phyloP scores from a whole-genome alignment of 2,113 vertebrate species.

The Campylomormyrus tamandua region DNA sequence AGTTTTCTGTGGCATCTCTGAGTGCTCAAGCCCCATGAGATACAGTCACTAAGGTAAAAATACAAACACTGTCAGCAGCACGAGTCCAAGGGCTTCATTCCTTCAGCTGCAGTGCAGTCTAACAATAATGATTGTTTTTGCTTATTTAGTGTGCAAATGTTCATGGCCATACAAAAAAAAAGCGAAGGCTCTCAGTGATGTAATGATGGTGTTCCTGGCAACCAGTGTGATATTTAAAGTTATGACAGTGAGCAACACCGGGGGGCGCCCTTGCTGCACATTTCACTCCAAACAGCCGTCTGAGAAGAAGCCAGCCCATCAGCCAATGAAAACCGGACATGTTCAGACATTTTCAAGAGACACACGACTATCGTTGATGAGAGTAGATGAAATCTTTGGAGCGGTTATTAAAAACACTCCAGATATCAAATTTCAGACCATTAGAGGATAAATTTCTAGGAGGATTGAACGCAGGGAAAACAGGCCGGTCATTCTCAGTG shows the following conservation, averaged over 20 bases:
- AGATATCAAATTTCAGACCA: background rate
- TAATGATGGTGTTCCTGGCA: background rate
- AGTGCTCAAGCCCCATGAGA: background rate
- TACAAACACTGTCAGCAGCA: background rate
- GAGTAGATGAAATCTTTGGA: background rate
- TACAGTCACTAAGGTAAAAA: background rate
- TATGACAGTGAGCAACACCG: background rate
- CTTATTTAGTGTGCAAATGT: background rate
- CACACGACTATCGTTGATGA: background rate
- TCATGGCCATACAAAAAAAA: background rate
- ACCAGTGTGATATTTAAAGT: background rate
- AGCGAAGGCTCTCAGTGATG: background rate
- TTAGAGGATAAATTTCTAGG: background rate
- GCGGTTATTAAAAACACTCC: background rate
- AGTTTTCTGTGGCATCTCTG: background rate
- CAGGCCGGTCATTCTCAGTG: background rate
- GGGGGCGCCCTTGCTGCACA: background rate
- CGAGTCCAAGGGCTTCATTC: background rate
- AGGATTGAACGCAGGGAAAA: background rate
- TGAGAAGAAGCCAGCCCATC: background rate
- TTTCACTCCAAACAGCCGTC: background rate
- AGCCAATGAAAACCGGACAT: background rate
- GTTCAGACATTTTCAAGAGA: background rate
- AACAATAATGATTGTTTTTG: slow-evolving; percentile 3
- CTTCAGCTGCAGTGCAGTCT: background rate